Conservation (phyloP, 53 echinoderm and acorn worm species). For the Holothuria scabra region DNA sequence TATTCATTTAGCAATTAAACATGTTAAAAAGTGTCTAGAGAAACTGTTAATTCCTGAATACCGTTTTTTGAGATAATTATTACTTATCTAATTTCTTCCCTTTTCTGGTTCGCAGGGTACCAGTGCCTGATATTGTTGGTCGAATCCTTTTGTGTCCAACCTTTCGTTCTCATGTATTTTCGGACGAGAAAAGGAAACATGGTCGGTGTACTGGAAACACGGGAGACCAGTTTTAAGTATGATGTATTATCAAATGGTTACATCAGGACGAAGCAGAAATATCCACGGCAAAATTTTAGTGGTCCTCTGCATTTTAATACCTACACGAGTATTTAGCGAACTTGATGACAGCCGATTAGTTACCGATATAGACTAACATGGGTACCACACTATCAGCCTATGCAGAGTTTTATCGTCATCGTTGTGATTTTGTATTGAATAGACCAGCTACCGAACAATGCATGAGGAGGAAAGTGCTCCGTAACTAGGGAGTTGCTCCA, state of each 20-base stretch:
- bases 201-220: slow-evolving; percentile 70
- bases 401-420: too few relatives aligned
- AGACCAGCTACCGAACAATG: too few relatives aligned
- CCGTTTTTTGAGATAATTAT: too few relatives aligned
- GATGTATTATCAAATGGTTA: slow-evolving; percentile 26
- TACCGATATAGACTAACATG: too few relatives aligned
- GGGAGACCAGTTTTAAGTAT: slow-evolving; percentile 19
- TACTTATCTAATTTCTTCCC: not conserved
- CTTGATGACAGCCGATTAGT: too few relatives aligned
- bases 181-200: slow-evolving; percentile 79
- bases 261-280: not conserved
- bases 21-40: too few relatives aligned
- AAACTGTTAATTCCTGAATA: too few relatives aligned
- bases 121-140: slow-evolving; percentile 71
- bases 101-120: slow-evolving; percentile 51
- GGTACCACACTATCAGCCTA: too few relatives aligned
- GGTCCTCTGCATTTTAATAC: slow-evolving; percentile 20
- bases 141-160: slow-evolving; percentile 68
- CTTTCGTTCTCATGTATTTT: slow-evolving; percentile 68
- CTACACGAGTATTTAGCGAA: slow-evolving; percentile 22
- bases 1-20: too few relatives aligned
- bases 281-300: not conserved
- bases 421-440: too few relatives aligned
- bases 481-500: too few relatives aligned
- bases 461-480: too few relatives aligned